Evolutionary conservation across 2,888 invertebrate species (phyloP).

Genomic region (Bellardia bayeri): DNA sequence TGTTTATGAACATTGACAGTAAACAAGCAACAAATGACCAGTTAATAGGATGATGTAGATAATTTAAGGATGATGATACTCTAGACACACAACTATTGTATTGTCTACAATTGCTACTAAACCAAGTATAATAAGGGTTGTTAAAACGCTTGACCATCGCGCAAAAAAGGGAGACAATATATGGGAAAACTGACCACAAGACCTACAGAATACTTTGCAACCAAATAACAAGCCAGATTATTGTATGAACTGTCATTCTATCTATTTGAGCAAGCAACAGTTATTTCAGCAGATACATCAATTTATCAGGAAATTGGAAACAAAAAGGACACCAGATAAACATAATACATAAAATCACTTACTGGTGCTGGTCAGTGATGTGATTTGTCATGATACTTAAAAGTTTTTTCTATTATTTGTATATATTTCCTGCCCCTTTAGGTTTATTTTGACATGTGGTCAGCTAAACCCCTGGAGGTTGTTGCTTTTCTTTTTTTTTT

Average conservation of each 20-base stretch:
- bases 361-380: conserved; percentile 74
- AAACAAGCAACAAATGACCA: conserved; percentile 49
- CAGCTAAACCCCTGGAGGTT: conserved; percentile 62
- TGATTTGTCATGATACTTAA: conserved; percentile 70
- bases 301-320: conserved; percentile 19
- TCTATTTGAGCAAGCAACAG: conserved; percentile 46
- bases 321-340: conserved; percentile 10
- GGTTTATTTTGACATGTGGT: conserved; percentile 55
- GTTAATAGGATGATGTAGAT: conserved; percentile 49
- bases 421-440: conserved; percentile 25
- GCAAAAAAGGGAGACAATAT: neutral
- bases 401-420: conserved; percentile 10
- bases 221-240: neutral
- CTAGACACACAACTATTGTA: neutral
- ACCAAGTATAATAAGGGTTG: conserved; percentile 58
- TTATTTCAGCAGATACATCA: conserved; percentile 5
- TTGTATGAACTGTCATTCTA: neutral
- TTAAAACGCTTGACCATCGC: conserved; percentile 50
- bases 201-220: neutral
- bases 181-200: conserved; percentile 36
- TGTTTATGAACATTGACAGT: too few relatives aligned
- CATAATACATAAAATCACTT: conserved; percentile 66
- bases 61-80: conserved; percentile 22
- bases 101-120: conserved; percentile 22
- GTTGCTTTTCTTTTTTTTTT: conserved; percentile 30